Conservation (phyloP, 2,888 invertebrate species). For the Stenoptilia bipunctidactyla region DNA sequence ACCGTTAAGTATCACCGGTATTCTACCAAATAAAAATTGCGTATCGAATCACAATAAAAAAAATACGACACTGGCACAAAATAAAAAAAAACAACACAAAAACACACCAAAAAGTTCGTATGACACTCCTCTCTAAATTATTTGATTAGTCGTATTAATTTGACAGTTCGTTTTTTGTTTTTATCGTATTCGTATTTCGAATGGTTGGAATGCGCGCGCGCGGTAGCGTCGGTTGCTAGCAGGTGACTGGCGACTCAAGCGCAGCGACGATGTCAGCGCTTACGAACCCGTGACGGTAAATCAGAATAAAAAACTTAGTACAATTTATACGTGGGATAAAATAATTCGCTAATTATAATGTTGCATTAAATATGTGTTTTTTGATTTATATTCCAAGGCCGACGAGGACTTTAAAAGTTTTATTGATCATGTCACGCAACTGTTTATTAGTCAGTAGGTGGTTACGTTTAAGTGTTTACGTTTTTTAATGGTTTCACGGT, state of each 20-base stretch:
- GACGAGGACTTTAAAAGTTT: not conserved
- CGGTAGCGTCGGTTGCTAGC: slow-evolving; percentile 46
- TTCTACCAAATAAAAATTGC: slow-evolving; percentile 29
- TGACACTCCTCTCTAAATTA: slow-evolving; percentile 31
- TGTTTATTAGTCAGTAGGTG: too few species aligned
- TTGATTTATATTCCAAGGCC: not conserved
- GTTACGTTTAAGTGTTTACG: too few species aligned
- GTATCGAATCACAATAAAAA: slow-evolving; percentile 39
- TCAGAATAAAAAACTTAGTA: slow-evolving; percentile 22
- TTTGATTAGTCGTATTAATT: slow-evolving; percentile 39
- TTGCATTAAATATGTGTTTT: slow-evolving; percentile 14
- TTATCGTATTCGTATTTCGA: slow-evolving; percentile 4
- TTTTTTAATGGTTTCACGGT: too few species aligned
- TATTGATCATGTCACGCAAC: too few species aligned
- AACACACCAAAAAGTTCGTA: slow-evolving; percentile 33
- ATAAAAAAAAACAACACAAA: slow-evolving; percentile 26
- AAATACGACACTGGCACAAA: slow-evolving; percentile 25
- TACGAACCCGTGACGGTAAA: slow-evolving; percentile 42
- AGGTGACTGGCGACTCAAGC: slow-evolving; percentile 54
- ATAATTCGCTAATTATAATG: slow-evolving; percentile 17
- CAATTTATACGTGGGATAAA: slow-evolving; percentile 31
- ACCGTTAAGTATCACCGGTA: slow-evolving; percentile 46
- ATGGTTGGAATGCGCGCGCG: slow-evolving; percentile 44
- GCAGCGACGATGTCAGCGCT: slow-evolving; percentile 19
- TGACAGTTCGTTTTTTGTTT: slow-evolving; percentile 19